phyloP scores from a whole-genome alignment of 1,140 invertebrate genomes.

The Campoletis sonorensis region DNA sequence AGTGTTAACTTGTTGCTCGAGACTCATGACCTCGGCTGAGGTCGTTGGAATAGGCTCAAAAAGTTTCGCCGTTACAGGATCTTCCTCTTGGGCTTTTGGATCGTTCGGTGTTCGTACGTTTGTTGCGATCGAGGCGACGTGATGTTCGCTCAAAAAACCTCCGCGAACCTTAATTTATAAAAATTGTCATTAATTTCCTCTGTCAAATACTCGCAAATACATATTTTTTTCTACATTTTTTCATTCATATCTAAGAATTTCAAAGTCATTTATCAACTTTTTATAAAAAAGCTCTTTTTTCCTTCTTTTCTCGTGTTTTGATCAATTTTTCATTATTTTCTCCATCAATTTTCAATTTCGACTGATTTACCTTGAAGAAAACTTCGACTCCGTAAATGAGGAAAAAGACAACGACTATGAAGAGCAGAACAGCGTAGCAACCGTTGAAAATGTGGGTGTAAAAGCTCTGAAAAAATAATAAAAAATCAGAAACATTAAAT shows the following conservation, averaged over 20 bases:
- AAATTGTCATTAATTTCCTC: neutral
- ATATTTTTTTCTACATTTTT: no score
- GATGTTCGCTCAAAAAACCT: slow-evolving; percentile 80
- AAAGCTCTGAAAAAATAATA: slow-evolving; percentile 81
- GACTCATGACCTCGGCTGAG: slow-evolving; percentile 55
- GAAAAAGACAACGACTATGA: slow-evolving; percentile 95
- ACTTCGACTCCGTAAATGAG: slow-evolving; percentile 97
- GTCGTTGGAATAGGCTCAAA: slow-evolving; percentile 71
- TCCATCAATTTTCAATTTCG: slow-evolving; percentile 21
- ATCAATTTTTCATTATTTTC: neutral
- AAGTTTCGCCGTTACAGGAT: slow-evolving; percentile 70
- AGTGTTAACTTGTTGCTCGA: slow-evolving; percentile 82
- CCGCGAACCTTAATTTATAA: slow-evolving; percentile 78
- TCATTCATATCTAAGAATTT: no score
- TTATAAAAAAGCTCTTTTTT: no score
- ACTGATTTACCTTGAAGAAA: slow-evolving; percentile 95
- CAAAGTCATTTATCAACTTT: neutral
- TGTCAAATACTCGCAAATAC: neutral
- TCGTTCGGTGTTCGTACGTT: slow-evolving; percentile 67
- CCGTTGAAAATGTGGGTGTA: slow-evolving; percentile 93
- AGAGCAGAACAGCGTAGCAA: slow-evolving; percentile 92
- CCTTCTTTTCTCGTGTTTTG: neutral
- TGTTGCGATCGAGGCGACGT: slow-evolving; percentile 78
- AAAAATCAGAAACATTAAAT: slow-evolving; percentile 18
- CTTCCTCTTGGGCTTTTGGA: slow-evolving; percentile 63